Percentiles rank a stretch among this genome's conserved stretches.
Conservation (phyloP, 64 coral and sea anemone genomes). For the Anthopleura sola region DNA sequence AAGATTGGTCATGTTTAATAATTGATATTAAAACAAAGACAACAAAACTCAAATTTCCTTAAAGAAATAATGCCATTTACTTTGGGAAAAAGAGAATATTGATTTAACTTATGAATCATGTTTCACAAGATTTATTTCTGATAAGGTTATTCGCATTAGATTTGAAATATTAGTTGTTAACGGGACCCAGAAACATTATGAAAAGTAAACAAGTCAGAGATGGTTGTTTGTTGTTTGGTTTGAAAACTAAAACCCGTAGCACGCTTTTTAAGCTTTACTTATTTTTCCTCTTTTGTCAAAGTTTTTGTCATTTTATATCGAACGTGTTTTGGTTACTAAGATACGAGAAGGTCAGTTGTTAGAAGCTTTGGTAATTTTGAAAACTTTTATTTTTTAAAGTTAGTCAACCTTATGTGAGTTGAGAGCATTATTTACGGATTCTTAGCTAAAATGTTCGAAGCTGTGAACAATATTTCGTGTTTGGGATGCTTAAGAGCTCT, state of each 20-base stretch:
- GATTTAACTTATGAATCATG: constrained; percentile 10
- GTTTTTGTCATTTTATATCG: not conserved
- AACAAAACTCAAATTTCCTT: constrained; percentile 16
- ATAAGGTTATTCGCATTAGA: not conserved
- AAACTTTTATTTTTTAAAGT: not conserved
- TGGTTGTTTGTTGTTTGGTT: constrained; percentile 2
- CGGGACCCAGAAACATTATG: constrained; percentile 18
- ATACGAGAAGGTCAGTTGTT: not conserved
- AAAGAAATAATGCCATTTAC: constrained; percentile 12
- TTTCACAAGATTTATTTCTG: constrained; percentile 12
- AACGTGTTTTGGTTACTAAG: not conserved
- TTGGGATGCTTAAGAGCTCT: not conserved
- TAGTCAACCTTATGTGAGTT: not conserved
- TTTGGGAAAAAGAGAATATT: constrained; percentile 9
- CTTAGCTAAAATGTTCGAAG: not conserved
- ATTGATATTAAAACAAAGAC: constrained; percentile 16
- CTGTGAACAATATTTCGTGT: not conserved
- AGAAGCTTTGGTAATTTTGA: not conserved
- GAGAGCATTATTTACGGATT: constrained; percentile 12
- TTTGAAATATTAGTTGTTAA: constrained; percentile 31
- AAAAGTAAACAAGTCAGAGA: constrained; percentile 21
- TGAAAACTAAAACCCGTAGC: constrained; percentile 1
- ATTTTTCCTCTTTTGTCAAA: constrained; percentile 3
- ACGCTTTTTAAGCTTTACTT: not conserved
- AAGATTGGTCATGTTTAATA: not conserved